Evolutionary conservation across 2,113 vertebrate species (phyloP).

Genomic region (Paradoxurus hermaphroditus): DNA sequence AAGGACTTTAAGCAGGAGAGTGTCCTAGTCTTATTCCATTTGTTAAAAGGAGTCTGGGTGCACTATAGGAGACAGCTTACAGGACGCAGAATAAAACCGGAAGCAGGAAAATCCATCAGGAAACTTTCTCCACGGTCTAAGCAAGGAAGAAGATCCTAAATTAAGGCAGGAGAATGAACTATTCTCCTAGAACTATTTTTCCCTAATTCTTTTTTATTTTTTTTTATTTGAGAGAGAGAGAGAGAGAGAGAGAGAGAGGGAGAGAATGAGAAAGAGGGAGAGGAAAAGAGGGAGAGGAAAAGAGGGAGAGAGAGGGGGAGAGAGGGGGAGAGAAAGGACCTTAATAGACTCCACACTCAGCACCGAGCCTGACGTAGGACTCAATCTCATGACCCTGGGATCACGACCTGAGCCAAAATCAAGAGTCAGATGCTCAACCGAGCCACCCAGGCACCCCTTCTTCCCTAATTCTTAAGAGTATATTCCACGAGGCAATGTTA

Average conservation of each 20-base stretch:
- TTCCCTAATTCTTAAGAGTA: not conserved
- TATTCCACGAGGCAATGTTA: not conserved
- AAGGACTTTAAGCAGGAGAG: not conserved
- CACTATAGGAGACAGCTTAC: not conserved
- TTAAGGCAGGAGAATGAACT: not conserved
- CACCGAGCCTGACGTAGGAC: too few species aligned
- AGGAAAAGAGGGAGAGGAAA: accelerated
- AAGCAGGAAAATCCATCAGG: not conserved
- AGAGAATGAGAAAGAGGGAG: too few species aligned
- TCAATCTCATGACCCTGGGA: too few species aligned
- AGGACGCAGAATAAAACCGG: not conserved
- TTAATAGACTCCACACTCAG: too few species aligned
- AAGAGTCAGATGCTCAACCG: too few species aligned
- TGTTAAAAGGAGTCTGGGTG: not conserved
- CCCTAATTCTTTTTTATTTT: not conserved
- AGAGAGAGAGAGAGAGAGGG: too few species aligned
- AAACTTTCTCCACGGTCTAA: not conserved
- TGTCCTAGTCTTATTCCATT: not conserved
- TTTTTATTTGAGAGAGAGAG: too few species aligned
- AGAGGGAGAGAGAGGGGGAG: too few species aligned
- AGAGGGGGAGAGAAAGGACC: too few species aligned
- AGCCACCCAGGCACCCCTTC: not conserved
- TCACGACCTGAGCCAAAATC: too few species aligned
- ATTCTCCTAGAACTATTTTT: not conserved
- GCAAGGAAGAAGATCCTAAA: not conserved